Conservation (phyloP, 1,140 invertebrate genomes). For the Sinella curviseta region DNA sequence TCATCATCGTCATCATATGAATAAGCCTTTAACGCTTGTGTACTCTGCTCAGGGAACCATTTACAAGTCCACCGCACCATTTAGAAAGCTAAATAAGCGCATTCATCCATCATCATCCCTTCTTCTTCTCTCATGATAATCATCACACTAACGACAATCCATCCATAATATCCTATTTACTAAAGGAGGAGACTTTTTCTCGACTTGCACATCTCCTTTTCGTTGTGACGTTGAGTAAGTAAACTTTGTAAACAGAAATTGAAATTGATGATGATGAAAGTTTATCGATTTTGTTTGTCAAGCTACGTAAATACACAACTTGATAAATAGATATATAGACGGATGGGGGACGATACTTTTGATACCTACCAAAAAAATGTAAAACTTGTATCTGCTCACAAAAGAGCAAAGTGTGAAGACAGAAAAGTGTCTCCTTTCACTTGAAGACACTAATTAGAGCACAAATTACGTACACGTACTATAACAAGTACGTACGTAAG, state of each 20-base stretch:
- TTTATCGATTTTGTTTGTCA: neutral
- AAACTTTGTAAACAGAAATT: neutral
- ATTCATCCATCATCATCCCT: neutral
- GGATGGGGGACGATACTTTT: no score
- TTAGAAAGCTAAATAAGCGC: neutral
- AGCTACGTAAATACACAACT: no score
- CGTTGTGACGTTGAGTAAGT: no score
- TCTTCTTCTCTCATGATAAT: no score
- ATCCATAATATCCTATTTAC: neutral
- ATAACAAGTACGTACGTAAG: no score
- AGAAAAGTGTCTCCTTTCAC: conserved; percentile 24
- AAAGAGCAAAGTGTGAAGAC: no score
- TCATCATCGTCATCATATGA: neutral
- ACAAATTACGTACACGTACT: conserved; percentile 4
- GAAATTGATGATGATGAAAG: neutral
- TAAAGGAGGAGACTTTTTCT: neutral
- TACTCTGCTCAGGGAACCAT: neutral
- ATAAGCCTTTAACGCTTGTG: neutral
- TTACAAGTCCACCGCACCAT: neutral
- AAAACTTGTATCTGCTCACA: no score
- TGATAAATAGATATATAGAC: no score
- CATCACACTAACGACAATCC: no score
- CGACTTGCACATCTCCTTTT: no score
- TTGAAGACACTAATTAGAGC: conserved; percentile 21
- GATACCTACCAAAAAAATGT: no score